phyloP scores from a whole-genome alignment of 1,140 invertebrate species.

The Dysdera silvatica region DNA sequence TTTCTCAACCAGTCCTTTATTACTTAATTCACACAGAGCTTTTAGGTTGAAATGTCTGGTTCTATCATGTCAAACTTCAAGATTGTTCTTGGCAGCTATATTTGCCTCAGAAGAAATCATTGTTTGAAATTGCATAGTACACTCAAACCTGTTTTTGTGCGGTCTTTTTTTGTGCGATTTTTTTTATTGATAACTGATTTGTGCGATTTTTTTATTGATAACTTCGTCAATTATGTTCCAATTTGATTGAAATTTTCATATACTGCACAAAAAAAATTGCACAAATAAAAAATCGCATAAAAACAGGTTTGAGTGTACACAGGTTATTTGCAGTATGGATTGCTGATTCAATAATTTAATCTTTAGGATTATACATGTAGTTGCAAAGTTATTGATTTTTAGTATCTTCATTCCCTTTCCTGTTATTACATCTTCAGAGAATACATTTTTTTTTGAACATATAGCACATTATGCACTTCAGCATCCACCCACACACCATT shows the following conservation, averaged over 20 bases:
- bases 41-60: conserved; percentile 9
- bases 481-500: not conserved
- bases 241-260: no score
- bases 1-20: not conserved
- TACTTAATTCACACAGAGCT: conserved; percentile 1
- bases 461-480: not conserved
- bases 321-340: conserved; percentile 2
- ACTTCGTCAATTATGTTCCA: no score
- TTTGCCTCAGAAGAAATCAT: not conserved
- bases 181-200: no score
- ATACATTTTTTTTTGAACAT: not conserved
- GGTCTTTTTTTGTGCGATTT: no score
- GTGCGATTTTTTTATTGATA: no score
- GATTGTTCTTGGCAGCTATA: not conserved
- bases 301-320: no score
- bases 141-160: no score
- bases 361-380: not conserved
- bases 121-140: not conserved
- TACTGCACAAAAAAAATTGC: no score
- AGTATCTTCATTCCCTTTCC: not conserved
- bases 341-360: not conserved
- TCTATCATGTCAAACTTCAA: conserved; percentile 18
- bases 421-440: not conserved
- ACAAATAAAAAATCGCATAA: no score
- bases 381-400: not conserved